Conservation (phyloP, 2,797 vertebrate genomes). For the Tragopan temminckii region DNA sequence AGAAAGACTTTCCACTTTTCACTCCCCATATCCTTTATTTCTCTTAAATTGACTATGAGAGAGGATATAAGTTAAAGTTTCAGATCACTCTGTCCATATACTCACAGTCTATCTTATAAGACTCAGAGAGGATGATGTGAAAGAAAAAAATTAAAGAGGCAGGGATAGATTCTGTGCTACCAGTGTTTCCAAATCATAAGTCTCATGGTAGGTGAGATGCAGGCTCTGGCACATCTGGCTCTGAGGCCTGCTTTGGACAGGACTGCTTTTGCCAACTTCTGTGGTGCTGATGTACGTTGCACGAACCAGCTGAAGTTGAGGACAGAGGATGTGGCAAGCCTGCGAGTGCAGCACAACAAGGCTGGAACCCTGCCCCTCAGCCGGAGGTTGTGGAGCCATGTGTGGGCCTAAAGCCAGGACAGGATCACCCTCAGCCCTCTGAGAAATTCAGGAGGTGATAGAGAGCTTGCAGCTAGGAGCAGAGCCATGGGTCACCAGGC, state of each 20-base stretch:
- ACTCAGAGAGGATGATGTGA: neutral
- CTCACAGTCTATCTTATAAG: neutral
- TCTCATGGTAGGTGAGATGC: neutral
- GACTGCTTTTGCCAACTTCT: too few species aligned
- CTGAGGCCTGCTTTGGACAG: too few species aligned
- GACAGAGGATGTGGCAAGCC: too few species aligned
- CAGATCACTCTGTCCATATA: neutral
- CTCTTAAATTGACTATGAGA: neutral
- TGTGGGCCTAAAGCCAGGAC: too few species aligned
- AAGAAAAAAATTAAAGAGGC: neutral
- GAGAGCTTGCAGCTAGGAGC: too few species aligned
- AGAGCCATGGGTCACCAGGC: neutral
- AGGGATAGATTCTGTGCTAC: neutral
- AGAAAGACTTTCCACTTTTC: neutral
- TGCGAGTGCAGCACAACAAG: too few species aligned
- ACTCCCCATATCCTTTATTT: neutral
- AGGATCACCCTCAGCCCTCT: too few species aligned
- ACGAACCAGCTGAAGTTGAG: too few species aligned
- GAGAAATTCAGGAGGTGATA: too few species aligned
- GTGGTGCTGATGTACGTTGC: too few species aligned
- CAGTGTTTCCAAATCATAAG: neutral
- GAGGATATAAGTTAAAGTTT: neutral
- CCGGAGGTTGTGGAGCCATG: too few species aligned
- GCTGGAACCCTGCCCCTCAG: too few species aligned
- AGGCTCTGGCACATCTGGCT: rapidly evolving